Evolutionary conservation across 2,797 vertebrate species (phyloP).

Genomic region (Carapus acus): DNA sequence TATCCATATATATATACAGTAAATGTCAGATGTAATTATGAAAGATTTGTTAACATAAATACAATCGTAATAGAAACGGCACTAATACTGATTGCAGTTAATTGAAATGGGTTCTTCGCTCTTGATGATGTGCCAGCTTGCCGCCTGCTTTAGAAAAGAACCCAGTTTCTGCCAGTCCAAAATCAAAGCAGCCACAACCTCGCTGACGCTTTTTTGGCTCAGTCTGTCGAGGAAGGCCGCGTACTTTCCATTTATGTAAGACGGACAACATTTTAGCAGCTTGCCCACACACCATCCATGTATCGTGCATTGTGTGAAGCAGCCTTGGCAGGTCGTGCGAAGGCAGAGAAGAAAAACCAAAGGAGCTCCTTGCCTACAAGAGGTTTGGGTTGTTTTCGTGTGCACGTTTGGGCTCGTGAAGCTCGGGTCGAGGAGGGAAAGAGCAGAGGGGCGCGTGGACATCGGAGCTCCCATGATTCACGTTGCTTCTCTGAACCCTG

Average conservation of each 20-base stretch:
- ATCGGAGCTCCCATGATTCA: slow-evolving; percentile 59
- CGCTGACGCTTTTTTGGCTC: slow-evolving; percentile 27
- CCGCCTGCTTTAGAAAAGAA: slow-evolving; percentile 15
- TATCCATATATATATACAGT: too few relatives aligned
- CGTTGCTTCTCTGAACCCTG: slow-evolving; percentile 54
- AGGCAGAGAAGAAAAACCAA: slow-evolving; percentile 41
- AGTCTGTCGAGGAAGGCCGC: slow-evolving; percentile 35
- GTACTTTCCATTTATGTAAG: slow-evolving; percentile 57
- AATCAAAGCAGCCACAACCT: slow-evolving; percentile 25
- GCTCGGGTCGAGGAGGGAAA: slow-evolving; percentile 33
- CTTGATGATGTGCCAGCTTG: slow-evolving; percentile 5
- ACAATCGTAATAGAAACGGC: slow-evolving; percentile 18
- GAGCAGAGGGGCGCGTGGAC: slow-evolving; percentile 38
- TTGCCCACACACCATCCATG: slow-evolving; percentile 46
- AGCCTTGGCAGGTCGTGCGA: slow-evolving; percentile 40
- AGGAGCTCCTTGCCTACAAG: slow-evolving; percentile 38
- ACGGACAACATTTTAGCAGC: slow-evolving; percentile 44
- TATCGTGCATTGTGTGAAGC: slow-evolving; percentile 15
- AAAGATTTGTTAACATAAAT: too few relatives aligned
- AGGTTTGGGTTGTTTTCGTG: slow-evolving; percentile 21
- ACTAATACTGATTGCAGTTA: not conserved
- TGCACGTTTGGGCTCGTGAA: slow-evolving; percentile 23
- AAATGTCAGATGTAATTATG: too few relatives aligned
- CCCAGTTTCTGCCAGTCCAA: slow-evolving; percentile 19
- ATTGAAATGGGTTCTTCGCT: not conserved